phyloP scores from a whole-genome alignment of 2,797 vertebrate genomes.

The Telmatherina bonti region DNA sequence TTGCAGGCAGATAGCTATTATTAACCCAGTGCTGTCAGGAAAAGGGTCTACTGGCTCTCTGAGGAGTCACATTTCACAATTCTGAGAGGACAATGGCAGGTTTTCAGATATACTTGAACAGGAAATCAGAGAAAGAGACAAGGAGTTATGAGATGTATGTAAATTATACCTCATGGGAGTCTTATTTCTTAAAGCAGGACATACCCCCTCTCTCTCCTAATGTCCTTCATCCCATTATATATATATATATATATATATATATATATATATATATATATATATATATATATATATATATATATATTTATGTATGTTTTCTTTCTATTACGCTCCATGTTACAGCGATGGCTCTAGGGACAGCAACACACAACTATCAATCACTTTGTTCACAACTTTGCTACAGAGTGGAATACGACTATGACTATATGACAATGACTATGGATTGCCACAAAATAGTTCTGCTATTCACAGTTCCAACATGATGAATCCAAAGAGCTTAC shows the following conservation, averaged over 20 bases:
- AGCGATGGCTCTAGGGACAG: not conserved
- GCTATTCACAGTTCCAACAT: not conserved
- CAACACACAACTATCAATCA: not conserved
- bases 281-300: not conserved
- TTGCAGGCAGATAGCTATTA: slow-evolving; percentile 60
- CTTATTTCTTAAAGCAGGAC: slow-evolving; percentile 12
- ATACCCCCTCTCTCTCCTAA: not conserved
- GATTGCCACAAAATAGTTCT: slow-evolving; percentile 7
- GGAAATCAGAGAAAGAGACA: slow-evolving; percentile 57
- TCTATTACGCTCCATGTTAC: not conserved
- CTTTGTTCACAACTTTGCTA: not conserved
- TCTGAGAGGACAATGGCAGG: slow-evolving; percentile 54
- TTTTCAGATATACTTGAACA: slow-evolving; percentile 50
- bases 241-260: not conserved
- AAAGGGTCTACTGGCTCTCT: slow-evolving; percentile 38
- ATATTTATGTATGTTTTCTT: not conserved
- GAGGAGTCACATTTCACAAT: slow-evolving; percentile 64
- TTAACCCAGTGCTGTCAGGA: slow-evolving; percentile 56
- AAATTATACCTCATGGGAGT: slow-evolving; percentile 61
- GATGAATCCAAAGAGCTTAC: not conserved
- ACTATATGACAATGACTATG: slow-evolving; percentile 5
- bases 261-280: not conserved
- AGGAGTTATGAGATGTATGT: slow-evolving; percentile 59
- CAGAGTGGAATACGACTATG: not conserved
- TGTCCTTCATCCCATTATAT: slow-evolving; percentile 5